A percentile compares a stretch with the other conserved stretches of the same genome.
Conservation (phyloP, 2,113 vertebrate genomes). For the Dromaius novaehollandiae region DNA sequence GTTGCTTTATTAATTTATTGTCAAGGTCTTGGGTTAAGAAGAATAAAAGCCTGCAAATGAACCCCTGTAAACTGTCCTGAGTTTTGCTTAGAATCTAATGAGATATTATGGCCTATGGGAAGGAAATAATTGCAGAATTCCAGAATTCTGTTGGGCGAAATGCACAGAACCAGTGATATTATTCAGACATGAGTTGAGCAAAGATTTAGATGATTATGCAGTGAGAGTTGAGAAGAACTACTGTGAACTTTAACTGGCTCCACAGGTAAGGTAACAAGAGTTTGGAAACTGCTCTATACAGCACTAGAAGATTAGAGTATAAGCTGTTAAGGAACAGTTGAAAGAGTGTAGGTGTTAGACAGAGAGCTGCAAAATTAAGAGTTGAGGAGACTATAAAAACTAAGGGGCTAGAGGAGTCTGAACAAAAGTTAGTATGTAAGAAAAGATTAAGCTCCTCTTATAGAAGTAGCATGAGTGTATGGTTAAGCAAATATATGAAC, state of each 20-base stretch:
- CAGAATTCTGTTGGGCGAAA: neutral
- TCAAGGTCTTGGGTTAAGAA: neutral
- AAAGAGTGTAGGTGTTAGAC: neutral
- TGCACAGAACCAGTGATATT: neutral
- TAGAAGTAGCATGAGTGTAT: neutral
- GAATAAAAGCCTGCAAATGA: neutral
- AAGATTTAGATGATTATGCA: neutral
- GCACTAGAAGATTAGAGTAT: neutral
- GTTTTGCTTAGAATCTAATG: neutral
- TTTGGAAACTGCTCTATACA: neutral
- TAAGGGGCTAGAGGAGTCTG: neutral
- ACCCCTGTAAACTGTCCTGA: neutral
- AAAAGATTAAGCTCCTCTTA: neutral
- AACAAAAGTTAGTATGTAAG: neutral
- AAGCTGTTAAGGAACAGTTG: neutral
- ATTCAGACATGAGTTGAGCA: neutral
- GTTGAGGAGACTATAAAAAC: neutral
- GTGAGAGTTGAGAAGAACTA: neutral
- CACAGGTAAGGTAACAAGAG: neutral
- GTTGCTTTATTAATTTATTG: neutral
- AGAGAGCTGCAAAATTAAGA: neutral
- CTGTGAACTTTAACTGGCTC: neutral
- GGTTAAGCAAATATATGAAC: neutral
- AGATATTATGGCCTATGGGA: accelerated
- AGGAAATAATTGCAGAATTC: neutral